A percentile compares a stretch with the other conserved stretches of the same genome.
phyloP scores from a whole-genome alignment of 2,888 invertebrate genomes.

The Cerceris rybyensis region DNA sequence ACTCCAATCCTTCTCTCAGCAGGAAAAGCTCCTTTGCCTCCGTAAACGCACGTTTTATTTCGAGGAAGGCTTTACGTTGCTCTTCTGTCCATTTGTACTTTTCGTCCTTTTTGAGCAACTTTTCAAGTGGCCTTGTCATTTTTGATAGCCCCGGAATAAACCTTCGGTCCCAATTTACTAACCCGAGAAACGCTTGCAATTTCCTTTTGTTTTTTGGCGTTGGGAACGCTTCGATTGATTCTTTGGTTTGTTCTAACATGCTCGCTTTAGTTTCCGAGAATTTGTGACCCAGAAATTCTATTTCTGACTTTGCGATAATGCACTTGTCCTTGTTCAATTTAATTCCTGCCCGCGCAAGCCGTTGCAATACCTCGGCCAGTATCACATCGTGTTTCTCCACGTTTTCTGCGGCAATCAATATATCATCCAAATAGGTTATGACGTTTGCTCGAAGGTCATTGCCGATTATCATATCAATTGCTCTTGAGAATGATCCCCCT shows the following conservation, averaged over 20 bases:
- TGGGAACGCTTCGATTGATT: no score
- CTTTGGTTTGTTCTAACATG: no score
- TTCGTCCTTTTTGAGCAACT: neutral
- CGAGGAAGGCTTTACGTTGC: neutral
- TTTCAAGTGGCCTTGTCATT: neutral
- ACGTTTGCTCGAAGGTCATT: no score
- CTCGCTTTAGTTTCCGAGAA: no score
- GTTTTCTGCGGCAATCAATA: no score
- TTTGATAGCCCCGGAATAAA: neutral
- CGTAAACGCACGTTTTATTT: neutral
- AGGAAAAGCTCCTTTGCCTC: no score
- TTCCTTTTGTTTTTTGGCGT: neutral
- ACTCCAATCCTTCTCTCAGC: no score
- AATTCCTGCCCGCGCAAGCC: neutral
- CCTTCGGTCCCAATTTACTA: constrained; percentile 1
- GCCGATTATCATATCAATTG: no score
- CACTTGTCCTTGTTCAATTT: neutral
- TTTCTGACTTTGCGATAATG: neutral
- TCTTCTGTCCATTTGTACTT: neutral
- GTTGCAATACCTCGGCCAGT: no score
- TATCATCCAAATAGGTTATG: no score
- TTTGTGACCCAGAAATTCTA: neutral
- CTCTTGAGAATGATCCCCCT: no score
- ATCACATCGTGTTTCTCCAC: no score
- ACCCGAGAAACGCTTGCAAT: neutral